Percentiles rank a stretch among this genome's conserved stretches.
Conservation (phyloP, 2,797 vertebrate species). For the Anas bernieri region DNA sequence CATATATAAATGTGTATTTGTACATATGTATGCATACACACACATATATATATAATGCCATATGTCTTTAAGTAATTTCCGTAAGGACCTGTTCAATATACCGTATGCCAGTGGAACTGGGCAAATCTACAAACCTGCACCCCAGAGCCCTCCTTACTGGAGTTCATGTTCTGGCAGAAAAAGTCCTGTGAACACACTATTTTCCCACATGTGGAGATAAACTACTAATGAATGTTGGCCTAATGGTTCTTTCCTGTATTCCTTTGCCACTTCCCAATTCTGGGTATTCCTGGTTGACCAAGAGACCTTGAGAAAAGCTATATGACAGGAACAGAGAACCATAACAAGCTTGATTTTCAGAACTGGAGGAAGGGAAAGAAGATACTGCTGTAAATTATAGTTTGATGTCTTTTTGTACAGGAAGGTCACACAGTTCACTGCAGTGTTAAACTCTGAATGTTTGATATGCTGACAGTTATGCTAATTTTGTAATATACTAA, state of each 20-base stretch:
- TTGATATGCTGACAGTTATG: neutral
- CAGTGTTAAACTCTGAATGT: neutral
- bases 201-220: neutral
- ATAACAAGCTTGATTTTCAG: neutral
- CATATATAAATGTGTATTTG: neutral
- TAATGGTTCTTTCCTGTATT: neutral
- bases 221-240: neutral
- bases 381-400: neutral
- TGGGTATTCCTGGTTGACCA: neutral
- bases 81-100: neutral
- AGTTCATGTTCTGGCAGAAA: slow-evolving; percentile 15
- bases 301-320: neutral
- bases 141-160: neutral
- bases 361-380: neutral
- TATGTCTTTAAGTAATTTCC: neutral
- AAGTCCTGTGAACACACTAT: neutral
- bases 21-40: neutral
- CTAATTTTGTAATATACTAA: neutral
- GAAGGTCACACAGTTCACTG: neutral
- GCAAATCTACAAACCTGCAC: neutral
- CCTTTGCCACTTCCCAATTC: neutral
- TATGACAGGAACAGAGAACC: neutral
- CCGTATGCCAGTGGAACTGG: neutral
- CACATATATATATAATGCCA: neutral
- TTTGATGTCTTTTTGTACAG: neutral